Evolutionary conservation across 2,888 invertebrate genomes (phyloP).

Genomic region (Anoncus sp.): DNA sequence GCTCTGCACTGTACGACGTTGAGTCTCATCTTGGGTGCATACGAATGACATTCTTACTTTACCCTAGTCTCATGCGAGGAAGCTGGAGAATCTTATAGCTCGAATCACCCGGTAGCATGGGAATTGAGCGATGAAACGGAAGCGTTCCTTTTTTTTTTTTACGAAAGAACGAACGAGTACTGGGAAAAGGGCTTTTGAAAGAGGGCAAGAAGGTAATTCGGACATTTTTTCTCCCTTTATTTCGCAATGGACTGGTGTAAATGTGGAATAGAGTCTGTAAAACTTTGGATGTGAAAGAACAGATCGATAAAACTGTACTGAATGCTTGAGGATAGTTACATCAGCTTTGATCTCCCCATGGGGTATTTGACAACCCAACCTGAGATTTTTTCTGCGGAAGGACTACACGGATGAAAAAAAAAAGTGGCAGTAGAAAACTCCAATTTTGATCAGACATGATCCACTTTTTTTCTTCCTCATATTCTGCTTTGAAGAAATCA

Average conservation of each 20-base stretch:
- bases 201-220: conserved; percentile 6
- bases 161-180: background rate
- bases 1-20: conserved; percentile 22
- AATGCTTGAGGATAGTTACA: no score
- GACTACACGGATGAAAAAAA: background rate
- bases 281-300: background rate
- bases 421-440: conserved; percentile 2
- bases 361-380: no score
- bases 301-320: no score
- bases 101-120: conserved; percentile 42
- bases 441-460: background rate
- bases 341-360: no score
- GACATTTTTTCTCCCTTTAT: conserved; percentile 1
- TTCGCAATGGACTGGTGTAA: background rate
- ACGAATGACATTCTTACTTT: conserved; percentile 59
- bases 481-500: no score
- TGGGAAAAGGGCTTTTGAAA: background rate
- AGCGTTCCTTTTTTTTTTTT: no score
- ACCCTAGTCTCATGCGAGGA: conserved; percentile 19
- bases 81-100: conserved; percentile 7
- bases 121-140: conserved; percentile 53
- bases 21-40: conserved; percentile 50
- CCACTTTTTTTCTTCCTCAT: background rate
- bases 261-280: background rate
- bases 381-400: background rate